Evolutionary conservation across 2,888 invertebrate genomes (phyloP), one percentile per base, ranked within the genome.

Genomic region (Atethmia centrago): DNA sequence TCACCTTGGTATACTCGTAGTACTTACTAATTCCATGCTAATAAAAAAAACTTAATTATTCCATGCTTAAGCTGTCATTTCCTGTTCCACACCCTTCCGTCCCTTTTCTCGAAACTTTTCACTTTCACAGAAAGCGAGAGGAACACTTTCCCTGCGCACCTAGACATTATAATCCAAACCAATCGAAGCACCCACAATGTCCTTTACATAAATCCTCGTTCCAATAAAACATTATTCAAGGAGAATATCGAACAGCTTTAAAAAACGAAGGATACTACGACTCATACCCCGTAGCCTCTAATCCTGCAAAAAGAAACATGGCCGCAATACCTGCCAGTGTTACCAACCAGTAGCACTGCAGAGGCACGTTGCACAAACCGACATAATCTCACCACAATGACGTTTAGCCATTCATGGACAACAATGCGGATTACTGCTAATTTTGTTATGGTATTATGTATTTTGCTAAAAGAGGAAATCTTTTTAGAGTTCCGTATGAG

Each of bases 361-460:
- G 56, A 21, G 31, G 71, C 68, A 53, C 58, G 47, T 83, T 86
- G 85, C 84, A 79, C 82, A 85, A 85, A 58, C 63, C 59, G 45
- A 45, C 61, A 25, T 82, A 87, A 86, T 84, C 77, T 78, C 9
- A 0, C 40, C 70, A 80, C 80, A 86, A 83, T 83, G 63, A 45
- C 62, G 66, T 53, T 64, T 12, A 47, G 40, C 64, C 75, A 66
- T 79, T 74, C 73, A 84, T 53, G 59, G 64, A 31, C 58, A 58
- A 76, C 82, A 86, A 84, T 77, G 10, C 49, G 85, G 82, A 86
- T 85, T 86, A 83, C 59, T 40, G 14, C 42, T 78, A 78, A 71
- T 73, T 71, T 77, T 63, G 82, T 82, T 71, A 82, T 58, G 69
- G 69, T 79, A 45, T 74, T 65, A 69, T 31, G 47, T 45, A 56